Conservation (phyloP, 2,797 vertebrate species). For the Acrossocheilus fasciatus region DNA sequence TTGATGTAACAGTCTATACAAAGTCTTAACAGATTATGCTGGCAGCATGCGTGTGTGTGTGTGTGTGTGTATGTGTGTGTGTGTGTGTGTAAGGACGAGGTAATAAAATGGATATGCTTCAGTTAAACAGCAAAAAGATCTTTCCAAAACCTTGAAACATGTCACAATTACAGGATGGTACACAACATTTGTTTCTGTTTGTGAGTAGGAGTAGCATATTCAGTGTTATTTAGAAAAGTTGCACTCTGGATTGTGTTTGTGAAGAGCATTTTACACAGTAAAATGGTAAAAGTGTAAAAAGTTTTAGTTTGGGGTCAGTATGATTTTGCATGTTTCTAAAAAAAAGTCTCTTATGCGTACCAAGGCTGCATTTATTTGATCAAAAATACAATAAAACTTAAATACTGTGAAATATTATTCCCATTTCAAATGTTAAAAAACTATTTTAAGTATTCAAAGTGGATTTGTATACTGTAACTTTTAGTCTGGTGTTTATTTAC, state of each 20-base stretch:
- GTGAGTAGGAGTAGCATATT: neutral
- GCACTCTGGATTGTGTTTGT: neutral
- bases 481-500: neutral
- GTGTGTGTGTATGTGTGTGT: slow-evolving; percentile 8
- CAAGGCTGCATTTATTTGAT: neutral
- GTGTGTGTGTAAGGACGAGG: neutral
- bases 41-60: neutral
- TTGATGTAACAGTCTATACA: slow-evolving; percentile 1
- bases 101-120: neutral
- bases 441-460: neutral
- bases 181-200: neutral
- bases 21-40: neutral
- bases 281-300: neutral
- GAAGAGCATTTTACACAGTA: neutral
- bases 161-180: neutral
- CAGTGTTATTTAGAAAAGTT: neutral
- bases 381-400: neutral
- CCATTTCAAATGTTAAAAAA: neutral
- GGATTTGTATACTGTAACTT: neutral
- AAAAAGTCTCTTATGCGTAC: neutral
- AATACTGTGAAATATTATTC: neutral
- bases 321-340: neutral
- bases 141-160: neutral
- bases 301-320: neutral
- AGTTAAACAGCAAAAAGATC: neutral